Evolutionary conservation across 2,113 vertebrate species (phyloP).

Genomic region (Silurus meridionalis): DNA sequence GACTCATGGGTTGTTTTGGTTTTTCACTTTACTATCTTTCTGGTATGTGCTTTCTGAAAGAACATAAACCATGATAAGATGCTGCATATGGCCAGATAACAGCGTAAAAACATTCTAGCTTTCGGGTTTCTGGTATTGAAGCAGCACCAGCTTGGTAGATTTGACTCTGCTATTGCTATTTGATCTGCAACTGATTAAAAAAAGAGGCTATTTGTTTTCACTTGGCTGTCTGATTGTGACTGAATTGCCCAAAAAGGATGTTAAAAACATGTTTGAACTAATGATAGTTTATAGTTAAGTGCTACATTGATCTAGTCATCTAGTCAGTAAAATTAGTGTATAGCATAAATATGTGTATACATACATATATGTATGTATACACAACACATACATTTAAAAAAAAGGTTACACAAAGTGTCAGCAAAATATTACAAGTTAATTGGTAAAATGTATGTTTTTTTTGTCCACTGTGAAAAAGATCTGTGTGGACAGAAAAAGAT

Average conservation of each 20-base stretch:
- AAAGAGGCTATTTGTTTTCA: neutral
- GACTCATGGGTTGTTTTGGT: neutral
- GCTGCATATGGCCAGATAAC: neutral
- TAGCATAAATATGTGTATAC: neutral
- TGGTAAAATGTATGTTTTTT: neutral
- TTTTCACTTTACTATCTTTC: neutral
- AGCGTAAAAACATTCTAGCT: neutral
- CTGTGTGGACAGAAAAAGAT: neutral
- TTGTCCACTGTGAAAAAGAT: neutral
- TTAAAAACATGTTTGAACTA: neutral
- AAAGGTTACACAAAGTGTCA: neutral
- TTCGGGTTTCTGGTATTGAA: neutral
- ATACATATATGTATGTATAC: neutral
- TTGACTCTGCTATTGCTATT: neutral
- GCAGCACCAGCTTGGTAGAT: neutral
- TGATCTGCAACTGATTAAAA: neutral
- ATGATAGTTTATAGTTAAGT: neutral
- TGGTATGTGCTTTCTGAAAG: neutral
- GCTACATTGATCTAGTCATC: neutral
- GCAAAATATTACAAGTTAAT: neutral
- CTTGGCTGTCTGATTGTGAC: neutral
- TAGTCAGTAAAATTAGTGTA: no score
- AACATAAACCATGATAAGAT: constrained; percentile 5
- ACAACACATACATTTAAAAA: neutral
- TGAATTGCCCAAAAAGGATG: neutral